A percentile compares a stretch with the other conserved stretches of the same genome.
phyloP scores from a whole-genome alignment of 2,113 vertebrate genomes.

The Hydrolagus affinis region DNA sequence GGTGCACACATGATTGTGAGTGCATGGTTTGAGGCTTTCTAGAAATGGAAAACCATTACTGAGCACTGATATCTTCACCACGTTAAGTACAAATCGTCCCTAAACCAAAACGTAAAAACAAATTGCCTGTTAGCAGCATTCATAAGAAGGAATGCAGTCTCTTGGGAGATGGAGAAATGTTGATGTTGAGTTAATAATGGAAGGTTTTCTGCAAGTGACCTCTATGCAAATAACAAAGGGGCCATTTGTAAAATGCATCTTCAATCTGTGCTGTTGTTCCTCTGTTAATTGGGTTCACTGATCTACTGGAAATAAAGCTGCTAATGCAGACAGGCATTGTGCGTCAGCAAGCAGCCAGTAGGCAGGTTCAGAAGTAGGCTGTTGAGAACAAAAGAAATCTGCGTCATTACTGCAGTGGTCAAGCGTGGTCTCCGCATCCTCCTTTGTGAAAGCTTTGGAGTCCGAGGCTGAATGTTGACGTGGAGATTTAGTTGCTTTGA shows the following conservation, averaged over 20 bases:
- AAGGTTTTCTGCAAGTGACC: neutral
- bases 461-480: neutral
- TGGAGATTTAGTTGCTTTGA: too few species aligned
- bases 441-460: neutral
- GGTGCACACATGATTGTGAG: too few species aligned
- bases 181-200: neutral
- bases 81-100: too few species aligned
- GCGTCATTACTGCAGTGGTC: neutral
- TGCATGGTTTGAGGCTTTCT: too few species aligned
- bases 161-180: neutral
- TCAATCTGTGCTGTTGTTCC: neutral
- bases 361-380: neutral
- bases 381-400: neutral
- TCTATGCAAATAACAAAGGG: neutral
- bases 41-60: too few species aligned
- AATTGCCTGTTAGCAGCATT: too few species aligned
- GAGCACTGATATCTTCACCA: too few species aligned
- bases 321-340: neutral
- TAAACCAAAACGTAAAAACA: too few species aligned
- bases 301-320: neutral
- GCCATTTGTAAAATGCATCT: neutral
- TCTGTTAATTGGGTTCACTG: neutral
- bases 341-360: neutral
- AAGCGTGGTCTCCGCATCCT: too few species aligned
- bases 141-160: neutral